phyloP scores from a whole-genome alignment of 2,888 invertebrate species.

The Drosophila parthenogenetica region DNA sequence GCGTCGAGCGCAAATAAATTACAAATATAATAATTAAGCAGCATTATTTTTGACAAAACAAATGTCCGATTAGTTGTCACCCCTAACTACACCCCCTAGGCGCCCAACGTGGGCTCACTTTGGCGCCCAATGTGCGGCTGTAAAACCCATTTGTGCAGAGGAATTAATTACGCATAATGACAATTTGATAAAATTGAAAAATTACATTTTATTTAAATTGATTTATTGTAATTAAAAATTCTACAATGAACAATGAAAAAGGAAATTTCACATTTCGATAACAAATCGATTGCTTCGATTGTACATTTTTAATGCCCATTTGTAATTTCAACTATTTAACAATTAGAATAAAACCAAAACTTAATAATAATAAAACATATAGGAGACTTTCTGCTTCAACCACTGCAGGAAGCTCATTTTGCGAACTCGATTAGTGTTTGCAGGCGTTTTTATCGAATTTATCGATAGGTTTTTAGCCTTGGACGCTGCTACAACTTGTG shows the following conservation, averaged over 20 bases:
- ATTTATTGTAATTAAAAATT: conserved; percentile 84
- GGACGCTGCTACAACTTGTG: neutral
- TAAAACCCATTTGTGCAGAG: conserved; percentile 78
- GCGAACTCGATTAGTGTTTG: neutral
- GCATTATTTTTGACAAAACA: conserved; percentile 80
- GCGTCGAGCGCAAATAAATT: conserved; percentile 78
- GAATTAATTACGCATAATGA: conserved; percentile 84
- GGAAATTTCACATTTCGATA: conserved; percentile 23
- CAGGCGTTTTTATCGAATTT: neutral
- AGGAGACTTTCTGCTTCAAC: conserved; percentile 56
- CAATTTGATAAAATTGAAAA: conserved; percentile 84
- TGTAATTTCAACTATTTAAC: conserved; percentile 2
- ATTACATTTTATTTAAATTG: conserved; percentile 82
- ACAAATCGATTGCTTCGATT: conserved; percentile 9
- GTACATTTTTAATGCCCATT: neutral
- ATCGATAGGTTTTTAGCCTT: too few relatives aligned
- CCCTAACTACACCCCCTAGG: neutral
- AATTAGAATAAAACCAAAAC: neutral
- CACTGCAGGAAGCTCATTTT: conserved; percentile 41
- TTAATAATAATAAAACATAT: conserved; percentile 48
- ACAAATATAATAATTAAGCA: conserved; percentile 83
- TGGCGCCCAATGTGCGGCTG: conserved; percentile 31
- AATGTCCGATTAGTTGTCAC: conserved; percentile 58
- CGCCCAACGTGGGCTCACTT: neutral
- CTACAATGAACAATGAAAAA: conserved; percentile 58